Evolutionary conservation across 2,113 vertebrate genomes (phyloP).

Genomic region (Malurus cyaneus): DNA sequence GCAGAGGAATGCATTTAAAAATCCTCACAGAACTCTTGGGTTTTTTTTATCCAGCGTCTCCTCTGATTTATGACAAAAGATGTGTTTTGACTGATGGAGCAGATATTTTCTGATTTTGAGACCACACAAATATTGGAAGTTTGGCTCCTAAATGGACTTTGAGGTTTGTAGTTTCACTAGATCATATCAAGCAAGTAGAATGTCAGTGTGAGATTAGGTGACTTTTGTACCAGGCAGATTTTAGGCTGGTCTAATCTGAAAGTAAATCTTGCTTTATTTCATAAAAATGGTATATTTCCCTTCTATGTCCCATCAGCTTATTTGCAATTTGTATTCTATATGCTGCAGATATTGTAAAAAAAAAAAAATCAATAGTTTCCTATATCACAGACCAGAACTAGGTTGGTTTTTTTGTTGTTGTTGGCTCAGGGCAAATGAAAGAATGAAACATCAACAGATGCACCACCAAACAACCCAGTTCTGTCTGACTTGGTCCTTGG

Average conservation of each 20-base stretch:
- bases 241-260: background rate
- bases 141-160: background rate
- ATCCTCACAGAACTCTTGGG: background rate
- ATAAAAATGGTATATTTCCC: background rate
- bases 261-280: background rate
- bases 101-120: slow-evolving; percentile 1
- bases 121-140: background rate
- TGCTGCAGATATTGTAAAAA: background rate
- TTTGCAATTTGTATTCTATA: background rate
- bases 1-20: slow-evolving; percentile 10
- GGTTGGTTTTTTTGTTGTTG: background rate
- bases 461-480: slow-evolving; percentile 73
- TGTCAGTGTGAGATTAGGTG: background rate
- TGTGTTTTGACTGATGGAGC: background rate
- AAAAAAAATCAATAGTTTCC: background rate
- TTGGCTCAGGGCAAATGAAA: slow-evolving; percentile 64
- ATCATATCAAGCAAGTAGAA: background rate
- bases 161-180: background rate
- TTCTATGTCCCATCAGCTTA: background rate
- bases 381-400: slow-evolving; percentile 46
- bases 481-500: slow-evolving; percentile 78
- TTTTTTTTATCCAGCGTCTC: background rate
- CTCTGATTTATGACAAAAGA: background rate
- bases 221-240: background rate
- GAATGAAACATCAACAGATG: slow-evolving; percentile 72